phyloP scores from a whole-genome alignment of 2,888 invertebrate species.

The Shargacucullia verbasci region DNA sequence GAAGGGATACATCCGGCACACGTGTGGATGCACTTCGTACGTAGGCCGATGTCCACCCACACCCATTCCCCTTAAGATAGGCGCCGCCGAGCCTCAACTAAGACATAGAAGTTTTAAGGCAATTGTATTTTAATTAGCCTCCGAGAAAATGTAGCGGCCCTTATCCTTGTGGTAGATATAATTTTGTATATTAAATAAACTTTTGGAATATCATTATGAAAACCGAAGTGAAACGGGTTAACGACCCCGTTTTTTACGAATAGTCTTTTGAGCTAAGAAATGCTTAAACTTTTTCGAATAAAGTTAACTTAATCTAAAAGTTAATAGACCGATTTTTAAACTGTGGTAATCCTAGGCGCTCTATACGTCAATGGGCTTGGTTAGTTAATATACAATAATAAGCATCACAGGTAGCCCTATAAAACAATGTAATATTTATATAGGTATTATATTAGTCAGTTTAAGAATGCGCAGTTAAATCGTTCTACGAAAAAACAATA shows the following conservation, averaged over 20 bases:
- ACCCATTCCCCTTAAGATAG: slow-evolving; percentile 31
- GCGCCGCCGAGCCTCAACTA: slow-evolving; percentile 31
- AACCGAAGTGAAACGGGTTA: slow-evolving; percentile 4
- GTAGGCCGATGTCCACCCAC: slow-evolving; percentile 67
- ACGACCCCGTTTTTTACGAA: slow-evolving; percentile 5
- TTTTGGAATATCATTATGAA: slow-evolving; percentile 12
- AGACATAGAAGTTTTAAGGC: slow-evolving; percentile 46
- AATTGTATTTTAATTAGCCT: slow-evolving; percentile 67
- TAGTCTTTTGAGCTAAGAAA: not conserved
- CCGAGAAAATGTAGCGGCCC: slow-evolving; percentile 24
- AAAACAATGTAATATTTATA: too few species aligned
- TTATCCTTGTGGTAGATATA: slow-evolving; percentile 41
- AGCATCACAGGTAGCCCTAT: too few species aligned
- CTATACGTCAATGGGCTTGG: too few species aligned
- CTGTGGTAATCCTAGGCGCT: too few species aligned
- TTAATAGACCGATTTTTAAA: too few species aligned
- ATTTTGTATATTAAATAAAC: slow-evolving; percentile 38
- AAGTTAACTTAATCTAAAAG: too few species aligned
- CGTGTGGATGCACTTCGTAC: slow-evolving; percentile 54
- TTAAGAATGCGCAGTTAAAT: too few species aligned
- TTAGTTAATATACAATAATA: too few species aligned
- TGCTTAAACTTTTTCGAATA: too few species aligned
- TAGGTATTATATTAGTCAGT: too few species aligned
- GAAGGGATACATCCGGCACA: slow-evolving; percentile 66
- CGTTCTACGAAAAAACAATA: too few species aligned